A percentile compares a stretch with the other conserved stretches of the same genome.
phyloP scores from a whole-genome alignment of 53 echinoderm and acorn worm genomes.

The Paracentrotus lividus region DNA sequence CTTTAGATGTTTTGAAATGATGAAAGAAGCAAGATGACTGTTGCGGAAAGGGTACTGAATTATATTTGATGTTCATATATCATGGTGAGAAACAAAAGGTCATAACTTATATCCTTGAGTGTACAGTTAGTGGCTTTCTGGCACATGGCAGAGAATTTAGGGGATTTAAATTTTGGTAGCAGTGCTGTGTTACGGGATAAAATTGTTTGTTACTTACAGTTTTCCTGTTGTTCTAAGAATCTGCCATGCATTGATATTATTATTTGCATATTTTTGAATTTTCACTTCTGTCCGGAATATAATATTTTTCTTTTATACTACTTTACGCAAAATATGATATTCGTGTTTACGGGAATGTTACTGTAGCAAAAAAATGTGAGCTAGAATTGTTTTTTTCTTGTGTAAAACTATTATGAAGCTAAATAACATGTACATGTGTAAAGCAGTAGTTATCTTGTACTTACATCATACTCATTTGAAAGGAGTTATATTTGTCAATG shows the following conservation, averaged over 20 bases:
- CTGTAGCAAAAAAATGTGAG: neutral
- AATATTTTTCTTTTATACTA: neutral
- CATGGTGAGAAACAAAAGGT: neutral
- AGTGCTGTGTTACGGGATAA: neutral
- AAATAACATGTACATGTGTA: neutral
- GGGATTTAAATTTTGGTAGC: neutral
- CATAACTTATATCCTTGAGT: neutral
- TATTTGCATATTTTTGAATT: constrained; percentile 2
- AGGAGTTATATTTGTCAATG: neutral
- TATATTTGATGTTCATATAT: neutral
- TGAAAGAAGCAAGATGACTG: neutral
- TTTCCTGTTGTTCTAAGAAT: neutral
- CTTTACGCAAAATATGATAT: neutral
- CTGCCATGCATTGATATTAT: neutral
- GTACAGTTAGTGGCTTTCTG: neutral
- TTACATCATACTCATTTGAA: neutral
- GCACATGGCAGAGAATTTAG: neutral
- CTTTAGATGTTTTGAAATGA: neutral
- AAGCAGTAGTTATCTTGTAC: constrained; percentile 14
- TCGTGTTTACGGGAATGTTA: neutral
- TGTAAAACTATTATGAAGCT: constrained; percentile 20
- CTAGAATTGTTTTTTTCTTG: constrained; percentile 20
- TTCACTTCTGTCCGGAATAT: constrained; percentile 1
- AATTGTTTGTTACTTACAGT: too few relatives aligned
- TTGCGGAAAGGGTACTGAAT: neutral